These are phyloP conservation scores for Botia almorhae DNA, from an alignment of 2,797 vertebrate species.

Conservation along the genomic window DNA sequence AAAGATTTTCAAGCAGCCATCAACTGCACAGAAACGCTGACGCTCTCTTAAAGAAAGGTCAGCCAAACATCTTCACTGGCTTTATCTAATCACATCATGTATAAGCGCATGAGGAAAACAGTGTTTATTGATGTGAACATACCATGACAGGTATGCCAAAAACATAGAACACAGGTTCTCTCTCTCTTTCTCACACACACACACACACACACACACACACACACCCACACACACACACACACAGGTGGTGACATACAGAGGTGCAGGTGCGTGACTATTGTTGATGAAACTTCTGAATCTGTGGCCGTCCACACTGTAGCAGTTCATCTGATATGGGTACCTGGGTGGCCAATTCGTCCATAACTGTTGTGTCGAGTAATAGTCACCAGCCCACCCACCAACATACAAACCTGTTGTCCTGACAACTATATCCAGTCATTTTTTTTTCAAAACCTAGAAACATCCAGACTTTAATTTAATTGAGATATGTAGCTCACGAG, in stretches of 20 bases:
- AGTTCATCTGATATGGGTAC: constrained; percentile 42
- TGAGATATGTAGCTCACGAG: neutral
- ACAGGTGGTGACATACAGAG: constrained; percentile 25
- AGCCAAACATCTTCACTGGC: neutral
- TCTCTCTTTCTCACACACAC: neutral
- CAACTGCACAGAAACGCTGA: neutral
- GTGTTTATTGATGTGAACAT: constrained; percentile 1
- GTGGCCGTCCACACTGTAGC: neutral
- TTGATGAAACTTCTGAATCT: constrained; percentile 39
- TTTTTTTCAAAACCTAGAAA: neutral
- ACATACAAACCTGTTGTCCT: neutral
- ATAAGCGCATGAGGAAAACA: neutral
- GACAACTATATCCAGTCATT: neutral
- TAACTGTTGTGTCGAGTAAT: neutral
- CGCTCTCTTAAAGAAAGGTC: neutral
- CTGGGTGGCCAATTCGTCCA: constrained; percentile 45
- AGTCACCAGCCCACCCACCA: constrained; percentile 28
- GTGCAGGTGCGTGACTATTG: constrained; percentile 51
- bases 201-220: constrained; percentile 7
- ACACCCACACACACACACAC: neutral
- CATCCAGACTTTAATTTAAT: neutral
- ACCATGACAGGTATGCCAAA: constrained; percentile 25
- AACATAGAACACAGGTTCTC: neutral
- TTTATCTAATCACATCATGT: neutral
- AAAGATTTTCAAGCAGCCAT: neutral